Conservation (phyloP, 1,140 invertebrate genomes). For the Octopus bimaculoides region DNA sequence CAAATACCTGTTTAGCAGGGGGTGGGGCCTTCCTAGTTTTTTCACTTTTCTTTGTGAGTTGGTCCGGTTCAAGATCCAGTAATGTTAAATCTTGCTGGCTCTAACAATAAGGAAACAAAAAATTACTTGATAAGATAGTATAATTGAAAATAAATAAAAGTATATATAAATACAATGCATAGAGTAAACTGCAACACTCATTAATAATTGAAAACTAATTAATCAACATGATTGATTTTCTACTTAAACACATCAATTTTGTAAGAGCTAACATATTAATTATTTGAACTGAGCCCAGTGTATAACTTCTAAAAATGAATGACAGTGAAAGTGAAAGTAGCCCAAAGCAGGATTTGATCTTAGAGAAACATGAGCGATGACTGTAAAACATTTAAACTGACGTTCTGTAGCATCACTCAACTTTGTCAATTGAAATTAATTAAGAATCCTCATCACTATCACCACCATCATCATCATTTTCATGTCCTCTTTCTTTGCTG, state of each 20-base stretch:
- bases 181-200: neutral
- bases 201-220: neutral
- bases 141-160: neutral
- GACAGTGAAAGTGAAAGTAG: too few species aligned
- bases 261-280: neutral
- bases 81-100: constrained; percentile 73
- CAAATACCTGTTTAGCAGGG: neutral
- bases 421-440: too few species aligned
- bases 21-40: constrained; percentile 12
- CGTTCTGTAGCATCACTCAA: too few species aligned
- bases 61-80: constrained; percentile 39
- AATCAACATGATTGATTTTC: neutral
- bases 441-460: too few species aligned
- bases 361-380: too few species aligned
- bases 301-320: neutral
- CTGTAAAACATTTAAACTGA: too few species aligned
- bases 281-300: neutral
- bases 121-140: constrained; percentile 17
- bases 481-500: too few species aligned
- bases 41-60: constrained; percentile 20
- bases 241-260: neutral
- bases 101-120: constrained; percentile 38
- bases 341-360: too few species aligned
- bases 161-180: neutral
- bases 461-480: too few species aligned